These are phyloP conservation scores for Gallinago paraguaiae DNA, from an alignment of 2,113 vertebrate genomes.

Conservation along the genomic window DNA sequence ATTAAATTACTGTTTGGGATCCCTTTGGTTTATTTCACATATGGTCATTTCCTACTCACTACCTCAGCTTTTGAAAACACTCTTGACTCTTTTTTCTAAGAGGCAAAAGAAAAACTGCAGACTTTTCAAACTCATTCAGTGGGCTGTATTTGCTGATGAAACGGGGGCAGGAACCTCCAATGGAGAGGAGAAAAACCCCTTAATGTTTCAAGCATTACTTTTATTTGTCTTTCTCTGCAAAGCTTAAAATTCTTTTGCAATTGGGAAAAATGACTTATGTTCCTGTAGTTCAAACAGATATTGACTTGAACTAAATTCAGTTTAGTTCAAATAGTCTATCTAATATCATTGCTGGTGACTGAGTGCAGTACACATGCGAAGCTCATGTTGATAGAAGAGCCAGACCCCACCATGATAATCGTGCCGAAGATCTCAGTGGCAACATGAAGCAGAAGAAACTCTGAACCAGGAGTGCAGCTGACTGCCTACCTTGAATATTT, in stretches of 20 bases:
- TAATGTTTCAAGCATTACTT: neutral
- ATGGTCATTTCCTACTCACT: neutral
- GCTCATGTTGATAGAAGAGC: neutral
- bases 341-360: neutral
- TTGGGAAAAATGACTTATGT: neutral
- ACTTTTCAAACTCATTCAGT: neutral
- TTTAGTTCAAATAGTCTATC: neutral
- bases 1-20: neutral
- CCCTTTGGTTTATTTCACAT: neutral
- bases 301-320: neutral
- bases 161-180: neutral
- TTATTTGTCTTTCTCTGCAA: neutral
- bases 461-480: neutral
- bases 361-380: neutral
- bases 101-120: neutral
- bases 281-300: neutral
- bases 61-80: neutral
- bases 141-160: neutral
- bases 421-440: neutral
- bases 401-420: neutral
- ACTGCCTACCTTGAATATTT: slow-evolving; percentile 84
- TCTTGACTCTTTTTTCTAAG: neutral
- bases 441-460: neutral
- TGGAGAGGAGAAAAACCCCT: neutral
- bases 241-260: neutral